Base-by-base conservation (phyloP, 2,113 vertebrate species). In the Rhabdomys dilectus region DNA sequence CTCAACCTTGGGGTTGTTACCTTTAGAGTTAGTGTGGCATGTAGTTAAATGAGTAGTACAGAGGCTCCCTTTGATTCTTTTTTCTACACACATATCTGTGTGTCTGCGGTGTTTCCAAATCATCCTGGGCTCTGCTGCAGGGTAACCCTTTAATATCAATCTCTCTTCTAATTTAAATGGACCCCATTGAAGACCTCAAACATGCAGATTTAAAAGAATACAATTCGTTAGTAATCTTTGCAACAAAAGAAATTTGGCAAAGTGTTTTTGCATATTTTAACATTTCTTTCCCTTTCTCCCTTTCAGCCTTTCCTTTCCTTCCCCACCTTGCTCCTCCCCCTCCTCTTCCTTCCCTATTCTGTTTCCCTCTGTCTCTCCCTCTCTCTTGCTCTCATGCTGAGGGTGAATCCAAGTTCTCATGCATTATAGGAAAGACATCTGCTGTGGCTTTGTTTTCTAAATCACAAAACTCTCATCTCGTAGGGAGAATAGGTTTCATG, bases 161-260 rank as follows among this genome's bases (percentile, higher is more conserved):
- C 9, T 58, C 45, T 24, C 10, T 90, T 22, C 51, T 82, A 8
- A 26, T 60, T 82, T 60, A 82, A 60, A 39, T 15, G 17, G 29
- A 42, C 36, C 62, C 75, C 88, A 34, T 66, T 45, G 7, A 93
- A 93, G 31, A 73, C 34, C 19, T 68, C n/a, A 62, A 90, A 13
- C 26, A 89, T 93, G 39, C 22, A 88, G 75, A 39, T 90, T 73
- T 89, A 29, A 84, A 90, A 84, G 31, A n/a, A 29, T 80, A 81
- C 17, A 85, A 45, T 85, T 64, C 42, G 90, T 53, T 86, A 78
- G 77, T 39, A 75, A 87, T 42, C 89, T 78, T 48, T 8, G 53
- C 39, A 91, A 39, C 7, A 60, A 77, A 90, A 87, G 36, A 90
- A 93, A 90, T 17, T 22, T 64, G 21, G n/a, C 19, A 89, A 75